phyloP scores from a whole-genome alignment of 53 echinoderm and acorn worm genomes.

The Astropecten irregularis region DNA sequence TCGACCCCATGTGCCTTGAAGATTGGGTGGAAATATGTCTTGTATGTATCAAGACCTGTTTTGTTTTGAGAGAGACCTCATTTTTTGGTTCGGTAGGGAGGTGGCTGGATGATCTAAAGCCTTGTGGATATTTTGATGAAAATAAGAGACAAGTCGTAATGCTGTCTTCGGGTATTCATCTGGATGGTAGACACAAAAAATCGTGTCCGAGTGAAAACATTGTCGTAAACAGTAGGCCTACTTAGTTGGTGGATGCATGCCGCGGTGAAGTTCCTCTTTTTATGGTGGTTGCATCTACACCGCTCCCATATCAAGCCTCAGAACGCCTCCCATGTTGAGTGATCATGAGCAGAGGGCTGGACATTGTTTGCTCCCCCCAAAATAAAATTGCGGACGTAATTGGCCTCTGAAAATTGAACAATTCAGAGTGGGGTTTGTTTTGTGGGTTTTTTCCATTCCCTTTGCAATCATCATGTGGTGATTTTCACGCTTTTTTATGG shows the following conservation, averaged over 20 bases:
- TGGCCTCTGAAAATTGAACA: constrained; percentile 13
- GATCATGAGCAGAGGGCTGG: constrained; percentile 19
- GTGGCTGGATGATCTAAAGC: no score
- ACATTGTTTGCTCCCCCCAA: constrained; percentile 5
- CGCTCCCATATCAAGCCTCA: no score
- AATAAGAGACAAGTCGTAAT: constrained; percentile 29
- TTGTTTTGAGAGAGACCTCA: neutral
- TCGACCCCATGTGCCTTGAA: constrained; percentile 15
- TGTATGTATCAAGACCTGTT: neutral
- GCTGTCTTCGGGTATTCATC: constrained; percentile 48
- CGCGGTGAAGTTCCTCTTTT: no score
- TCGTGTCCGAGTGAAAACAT: constrained; percentile 31
- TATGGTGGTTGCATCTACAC: no score
- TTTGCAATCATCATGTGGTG: no score
- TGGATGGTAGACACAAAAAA: no score
- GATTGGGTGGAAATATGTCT: neutral
- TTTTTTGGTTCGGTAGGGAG: no score
- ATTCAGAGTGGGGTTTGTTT: neutral
- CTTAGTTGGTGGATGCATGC: no score
- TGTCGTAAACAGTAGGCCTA: constrained; percentile 42
- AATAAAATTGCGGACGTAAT: no score
- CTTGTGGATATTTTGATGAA: no score
- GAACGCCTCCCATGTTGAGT: constrained; percentile 18
- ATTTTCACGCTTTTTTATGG: no score
- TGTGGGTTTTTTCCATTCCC: no score